Percentiles rank a stretch among this genome's conserved stretches.
These are phyloP conservation scores for Nymphalis io DNA, from an alignment of 1,140 invertebrate genomes.

Conservation along the genomic window DNA sequence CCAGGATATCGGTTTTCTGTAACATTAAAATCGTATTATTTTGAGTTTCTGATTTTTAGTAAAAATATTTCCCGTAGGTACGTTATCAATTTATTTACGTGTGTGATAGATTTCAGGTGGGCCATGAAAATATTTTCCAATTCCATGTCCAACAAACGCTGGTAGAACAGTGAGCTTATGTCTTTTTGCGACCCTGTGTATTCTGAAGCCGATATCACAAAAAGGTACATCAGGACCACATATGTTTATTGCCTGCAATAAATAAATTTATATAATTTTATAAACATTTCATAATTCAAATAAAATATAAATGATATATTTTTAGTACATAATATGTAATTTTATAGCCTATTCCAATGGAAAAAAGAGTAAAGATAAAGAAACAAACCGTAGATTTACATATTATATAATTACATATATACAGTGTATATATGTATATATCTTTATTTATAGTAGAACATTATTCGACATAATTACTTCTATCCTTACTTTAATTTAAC, in stretches of 20 bases:
- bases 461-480: no score
- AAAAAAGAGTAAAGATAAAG: no score
- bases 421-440: no score
- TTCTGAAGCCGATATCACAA: conserved; percentile 86
- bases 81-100: conserved; percentile 71
- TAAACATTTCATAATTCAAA: no score
- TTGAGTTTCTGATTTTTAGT: neutral
- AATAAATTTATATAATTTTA: neutral
- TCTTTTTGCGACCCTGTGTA: conserved; percentile 84
- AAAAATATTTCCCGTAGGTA: neutral
- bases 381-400: no score
- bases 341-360: no score
- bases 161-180: conserved; percentile 87
- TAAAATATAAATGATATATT: no score
- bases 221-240: conserved; percentile 90
- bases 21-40: conserved; percentile 28
- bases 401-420: no score
- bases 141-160: conserved; percentile 94
- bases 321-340: no score
- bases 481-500: no score
- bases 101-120: conserved; percentile 93
- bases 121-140: conserved; percentile 95
- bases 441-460: no score
- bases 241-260: conserved; percentile 85
- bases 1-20: conserved; percentile 86